phyloP scores from a whole-genome alignment of 1,140 invertebrate species.

The Heliconius himera region DNA sequence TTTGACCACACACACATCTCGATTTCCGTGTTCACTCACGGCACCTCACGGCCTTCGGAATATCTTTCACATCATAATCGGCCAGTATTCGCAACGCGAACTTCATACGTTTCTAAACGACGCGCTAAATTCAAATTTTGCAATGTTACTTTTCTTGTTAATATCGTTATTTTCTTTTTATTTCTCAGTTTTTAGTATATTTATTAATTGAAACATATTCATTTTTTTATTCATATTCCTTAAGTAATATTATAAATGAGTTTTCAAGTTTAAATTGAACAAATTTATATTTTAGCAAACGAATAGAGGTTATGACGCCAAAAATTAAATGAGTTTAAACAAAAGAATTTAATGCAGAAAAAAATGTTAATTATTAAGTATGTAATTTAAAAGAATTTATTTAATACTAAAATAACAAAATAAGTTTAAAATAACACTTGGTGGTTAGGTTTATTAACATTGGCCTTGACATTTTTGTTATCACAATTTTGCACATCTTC shows the following conservation, averaged over 20 bases:
- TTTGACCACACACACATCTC: slow-evolving; percentile 82
- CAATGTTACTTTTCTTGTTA: slow-evolving; percentile 41
- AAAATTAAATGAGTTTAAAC: slow-evolving; percentile 32
- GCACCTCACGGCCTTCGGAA: slow-evolving; percentile 82
- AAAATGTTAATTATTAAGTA: background rate
- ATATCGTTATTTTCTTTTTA: background rate
- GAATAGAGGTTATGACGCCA: slow-evolving; percentile 62
- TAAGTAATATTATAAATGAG: background rate
- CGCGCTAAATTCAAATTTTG: slow-evolving; percentile 79
- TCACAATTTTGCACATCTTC: slow-evolving; percentile 69
- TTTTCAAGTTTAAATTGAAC: background rate
- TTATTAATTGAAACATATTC: background rate
- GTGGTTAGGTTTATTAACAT: slow-evolving; percentile 52
- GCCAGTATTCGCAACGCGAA: slow-evolving; percentile 81
- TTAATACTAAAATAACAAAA: background rate
- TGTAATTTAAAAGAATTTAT: background rate
- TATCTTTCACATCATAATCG: slow-evolving; percentile 82
- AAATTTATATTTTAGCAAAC: background rate
- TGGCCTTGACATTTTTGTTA: slow-evolving; percentile 77
- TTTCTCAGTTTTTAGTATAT: background rate
- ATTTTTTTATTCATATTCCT: background rate
- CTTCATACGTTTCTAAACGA: slow-evolving; percentile 73
- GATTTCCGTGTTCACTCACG: slow-evolving; percentile 82
- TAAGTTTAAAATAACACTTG: slow-evolving; percentile 9
- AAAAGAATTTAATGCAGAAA: background rate